Conservation (phyloP, 2,113 vertebrate species). For the Sorex araneus region DNA sequence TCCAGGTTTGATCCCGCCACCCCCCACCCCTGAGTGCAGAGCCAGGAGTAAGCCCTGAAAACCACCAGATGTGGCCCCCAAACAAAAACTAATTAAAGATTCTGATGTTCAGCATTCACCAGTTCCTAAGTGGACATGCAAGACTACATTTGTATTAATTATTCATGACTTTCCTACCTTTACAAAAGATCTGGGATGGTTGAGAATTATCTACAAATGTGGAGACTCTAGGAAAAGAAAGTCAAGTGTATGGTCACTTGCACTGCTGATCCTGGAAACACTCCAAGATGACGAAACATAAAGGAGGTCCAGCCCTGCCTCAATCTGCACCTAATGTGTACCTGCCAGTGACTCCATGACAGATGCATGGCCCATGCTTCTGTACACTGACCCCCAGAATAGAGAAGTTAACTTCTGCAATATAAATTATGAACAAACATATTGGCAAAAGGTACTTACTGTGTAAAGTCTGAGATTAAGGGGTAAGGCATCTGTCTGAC, state of each 20-base stretch:
- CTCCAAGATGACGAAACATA: neutral
- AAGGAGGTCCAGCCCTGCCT: neutral
- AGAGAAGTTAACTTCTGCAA: constrained; percentile 40
- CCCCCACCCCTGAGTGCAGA: no score
- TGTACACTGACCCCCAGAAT: neutral
- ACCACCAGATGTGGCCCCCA: no score
- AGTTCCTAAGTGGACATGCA: neutral
- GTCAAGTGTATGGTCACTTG: constrained; percentile 1
- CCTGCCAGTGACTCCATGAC: neutral
- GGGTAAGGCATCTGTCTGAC: no score
- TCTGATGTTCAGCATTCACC: neutral
- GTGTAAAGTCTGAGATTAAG: no score
- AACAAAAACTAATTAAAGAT: neutral
- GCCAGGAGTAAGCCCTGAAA: no score
- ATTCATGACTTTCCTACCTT: constrained; percentile 56
- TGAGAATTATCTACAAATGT: constrained; percentile 37
- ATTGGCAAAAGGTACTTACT: no score
- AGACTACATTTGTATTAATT: constrained; percentile 45
- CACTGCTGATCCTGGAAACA: neutral
- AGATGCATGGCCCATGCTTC: neutral
- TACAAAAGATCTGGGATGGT: neutral
- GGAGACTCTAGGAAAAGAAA: neutral
- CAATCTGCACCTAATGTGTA: neutral
- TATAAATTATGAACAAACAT: neutral
- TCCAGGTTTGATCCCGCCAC: no score